Base-by-base conservation (phyloP, 2,888 invertebrate species). In the Rhimphoctona megacephalus region DNA sequence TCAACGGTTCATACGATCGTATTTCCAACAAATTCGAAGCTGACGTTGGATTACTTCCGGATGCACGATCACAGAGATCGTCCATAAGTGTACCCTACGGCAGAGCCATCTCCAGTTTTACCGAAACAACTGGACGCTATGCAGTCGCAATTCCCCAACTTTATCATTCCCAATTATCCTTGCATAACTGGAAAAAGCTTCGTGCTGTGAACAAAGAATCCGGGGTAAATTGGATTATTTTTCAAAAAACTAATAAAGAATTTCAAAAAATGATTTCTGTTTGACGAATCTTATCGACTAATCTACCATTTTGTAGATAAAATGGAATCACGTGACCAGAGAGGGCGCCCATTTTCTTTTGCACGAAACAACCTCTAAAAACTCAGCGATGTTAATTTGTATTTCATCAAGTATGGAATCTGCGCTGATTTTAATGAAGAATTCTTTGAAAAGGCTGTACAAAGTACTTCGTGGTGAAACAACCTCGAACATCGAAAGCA, bases 291-390 rank as follows among this genome's bases (percentile, higher is more conserved):
- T 25, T n/a, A 54, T 72, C 6, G 49, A 2, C n/a, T 11, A 54
- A 52, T 52, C 49, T 5, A 2, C 22, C 8, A 70, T 33, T 54
- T 33, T 57, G 0, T 33, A 91, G 91, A 89, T 91, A 8, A 73
- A 36, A 6, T 91, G 88, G 78, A 78, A 89, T 54, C 25, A 88
- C 4, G 39, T 49, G 17, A 88, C 30, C 5, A 88, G 87, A 64
- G 73, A 88, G 46, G 91, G 91, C 4, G 84, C 79, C 2, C 88
- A 87, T 14, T 85, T 91, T 66, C 49, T 91, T 52, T 74, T 91
- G 33, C 89, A 91, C 72, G 91, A 90, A 36, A 64, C 86, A 43
- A 88, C 85, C 64, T 43, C 72, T 4, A 89, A 77, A 49, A 80
- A 79, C 46, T 67, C 69, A 0, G 90, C 85, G 0, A 83, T 85